Base-by-base conservation (phyloP, 2,797 vertebrate species). In the Coluber constrictor region DNA sequence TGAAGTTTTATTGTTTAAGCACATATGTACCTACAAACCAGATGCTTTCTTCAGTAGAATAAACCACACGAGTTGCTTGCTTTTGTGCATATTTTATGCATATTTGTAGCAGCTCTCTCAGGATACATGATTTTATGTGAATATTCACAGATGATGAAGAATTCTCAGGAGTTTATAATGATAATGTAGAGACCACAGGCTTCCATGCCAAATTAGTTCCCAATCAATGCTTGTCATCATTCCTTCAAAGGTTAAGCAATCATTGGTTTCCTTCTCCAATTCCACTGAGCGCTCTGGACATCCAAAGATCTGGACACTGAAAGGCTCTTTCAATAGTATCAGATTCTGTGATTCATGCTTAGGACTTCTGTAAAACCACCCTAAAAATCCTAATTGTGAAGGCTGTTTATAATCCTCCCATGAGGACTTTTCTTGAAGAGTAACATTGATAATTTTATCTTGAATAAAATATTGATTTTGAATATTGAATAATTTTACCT, bases 1-100 rank as follows among this genome's bases (percentile, higher is more conserved):
- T 94, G 90, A 51, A 90, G 54, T 51, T 37, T 51, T 55, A 23
- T 25, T 86, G 57, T 74, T 83, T 18, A 47, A 32, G 29, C 37
- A 57, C 37, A n/a, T 5, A 47, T 27, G 11, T 13, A 20, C 57
- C 4, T 25, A 54, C 60, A 63, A 6, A 61, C 43, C 43, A 86
- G 3, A 25, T 1, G 5, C 8, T 29, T 93, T 94, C 63, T 95
- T 87, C 51, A 89, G 18, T 43, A 79, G 92, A n/a, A 1, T 55
- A 93, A 95, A 94, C 56, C 18, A n/a, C 91, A 95, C 10, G 89
- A 43, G 54, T 54, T 93, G 92, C 90, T 94, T 90, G 70, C 5
- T 91, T 88, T 83, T 7, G 32, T 70, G 70, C 32, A 74, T 1
- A 37, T 74, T 37, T 87, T 37, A 54, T 63, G n/a, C 90, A 54